phyloP scores from a whole-genome alignment of 2,797 vertebrate genomes.

The Agapornis canus region DNA sequence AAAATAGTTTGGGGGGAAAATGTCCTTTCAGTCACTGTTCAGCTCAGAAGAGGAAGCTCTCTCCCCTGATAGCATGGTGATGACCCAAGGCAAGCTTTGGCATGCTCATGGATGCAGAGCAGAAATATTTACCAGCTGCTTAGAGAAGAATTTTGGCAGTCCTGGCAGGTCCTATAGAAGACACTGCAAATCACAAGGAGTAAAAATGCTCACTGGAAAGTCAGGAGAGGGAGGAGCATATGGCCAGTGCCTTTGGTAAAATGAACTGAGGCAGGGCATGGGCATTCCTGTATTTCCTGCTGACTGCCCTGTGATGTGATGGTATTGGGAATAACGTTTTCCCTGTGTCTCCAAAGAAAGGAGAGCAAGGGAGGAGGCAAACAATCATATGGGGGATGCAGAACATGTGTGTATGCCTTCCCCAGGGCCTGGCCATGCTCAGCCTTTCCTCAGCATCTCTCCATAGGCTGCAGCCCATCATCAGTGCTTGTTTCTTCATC shows the following conservation, averaged over 20 bases:
- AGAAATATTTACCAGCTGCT: not conserved
- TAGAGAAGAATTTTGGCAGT: not conserved
- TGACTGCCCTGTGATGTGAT: fast-evolving
- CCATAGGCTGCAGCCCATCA: fast-evolving
- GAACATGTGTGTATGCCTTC: fast-evolving
- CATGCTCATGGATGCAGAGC: fast-evolving
- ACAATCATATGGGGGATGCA: fast-evolving
- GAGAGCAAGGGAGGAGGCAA: fast-evolving
- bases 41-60: not conserved
- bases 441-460: not conserved
- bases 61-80: not conserved
- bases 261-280: fast-evolving
- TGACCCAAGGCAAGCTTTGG: not conserved
- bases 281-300: not conserved
- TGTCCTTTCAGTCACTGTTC: not conserved
- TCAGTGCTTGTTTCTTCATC: not conserved
- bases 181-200: not conserved
- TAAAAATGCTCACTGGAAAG: not conserved
- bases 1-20: not conserved
- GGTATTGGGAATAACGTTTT: not conserved
- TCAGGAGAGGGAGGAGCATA: not conserved
- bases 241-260: not conserved
- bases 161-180: not conserved
- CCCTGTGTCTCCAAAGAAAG: not conserved
- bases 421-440: not conserved